Base-by-base conservation (phyloP, 1,140 invertebrate genomes). In the Eulimnadia texana region DNA sequence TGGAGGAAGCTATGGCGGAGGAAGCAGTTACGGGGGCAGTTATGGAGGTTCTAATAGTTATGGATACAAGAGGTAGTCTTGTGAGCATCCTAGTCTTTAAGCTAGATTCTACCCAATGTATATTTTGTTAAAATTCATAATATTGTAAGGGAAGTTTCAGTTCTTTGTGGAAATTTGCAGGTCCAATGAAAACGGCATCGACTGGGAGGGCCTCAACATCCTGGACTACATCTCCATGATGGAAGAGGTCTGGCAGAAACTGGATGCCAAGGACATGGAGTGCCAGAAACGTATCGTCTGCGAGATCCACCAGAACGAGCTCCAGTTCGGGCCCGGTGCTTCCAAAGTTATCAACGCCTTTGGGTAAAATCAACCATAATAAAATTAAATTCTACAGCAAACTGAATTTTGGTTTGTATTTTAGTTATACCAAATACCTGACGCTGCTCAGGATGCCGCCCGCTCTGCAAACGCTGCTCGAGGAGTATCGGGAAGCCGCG, bases 171-270 rank as follows among this genome's bases (percentile, higher is more conserved):
- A 29, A 11, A 19, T 64, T 20, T 22, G 23, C 52, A 68, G 67
- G 58, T 67, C 67, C 50, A 64, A 63, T 60, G 64, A 66, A 20
- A 42, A 42, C 33, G 33, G 33, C 16, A 64, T 65, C 50, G 62
- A 65, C 61, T 67, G 63, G 63, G 58, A 61, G 51, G 65, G 64
- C 57, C 64, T 68, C 56, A 67, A 67, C 53, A 66, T 68, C 59
- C 55, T 68, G n/a, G 67, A 68, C 65, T 68, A 66, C 65, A 68
- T 68, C 56, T 62, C 67, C 51, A 67, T 68, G 65, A 64, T 66
- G 47, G 66, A 68, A 57, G 67, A 68, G 61, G 58, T 68, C 50
- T 69, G 66, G 66, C 64, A 65, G 23, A 68, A 69, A 47, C 68
- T 68, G 55, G 68, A 69, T 61, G 63, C 64, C 22, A 59, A 64